phyloP scores from a whole-genome alignment of 2,797 vertebrate species.

The Sarcophilus harrisii region DNA sequence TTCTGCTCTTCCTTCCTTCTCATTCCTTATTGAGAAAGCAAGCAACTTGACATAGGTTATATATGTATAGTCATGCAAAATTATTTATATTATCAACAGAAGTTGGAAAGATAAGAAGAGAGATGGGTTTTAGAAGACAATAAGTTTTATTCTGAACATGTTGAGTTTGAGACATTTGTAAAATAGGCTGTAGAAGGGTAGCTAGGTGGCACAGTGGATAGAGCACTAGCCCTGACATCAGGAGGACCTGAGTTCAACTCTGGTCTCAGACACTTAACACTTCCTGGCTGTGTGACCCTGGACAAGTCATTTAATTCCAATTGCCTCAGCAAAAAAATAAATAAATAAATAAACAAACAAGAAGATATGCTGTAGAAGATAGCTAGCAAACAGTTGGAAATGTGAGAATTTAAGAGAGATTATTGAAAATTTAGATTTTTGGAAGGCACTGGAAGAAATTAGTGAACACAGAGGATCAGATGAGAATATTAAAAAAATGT shows the following conservation, averaged over 20 bases:
- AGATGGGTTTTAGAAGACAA: not conserved
- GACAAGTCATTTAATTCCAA: no score
- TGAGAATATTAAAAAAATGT: not conserved
- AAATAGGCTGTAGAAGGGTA: not conserved
- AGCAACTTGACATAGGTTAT: not conserved
- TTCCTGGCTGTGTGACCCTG: no score
- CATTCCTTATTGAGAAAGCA: not conserved
- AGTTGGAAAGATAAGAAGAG: not conserved
- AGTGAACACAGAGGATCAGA: not conserved
- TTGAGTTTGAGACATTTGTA: no score
- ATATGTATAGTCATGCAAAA: not conserved
- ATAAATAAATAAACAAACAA: no score
- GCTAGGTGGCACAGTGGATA: no score
- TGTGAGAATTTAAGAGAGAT: not conserved
- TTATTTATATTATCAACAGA: not conserved
- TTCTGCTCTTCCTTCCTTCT: not conserved
- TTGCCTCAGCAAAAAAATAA: no score
- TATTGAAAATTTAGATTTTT: not conserved
- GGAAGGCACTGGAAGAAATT: not conserved
- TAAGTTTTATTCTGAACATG: not conserved
- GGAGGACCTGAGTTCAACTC: no score
- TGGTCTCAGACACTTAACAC: no score
- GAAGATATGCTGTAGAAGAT: not conserved
- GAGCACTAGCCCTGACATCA: no score
- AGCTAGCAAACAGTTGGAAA: not conserved